phyloP scores from a whole-genome alignment of 2,797 vertebrate genomes.

The Premnoplex brunnescens region DNA sequence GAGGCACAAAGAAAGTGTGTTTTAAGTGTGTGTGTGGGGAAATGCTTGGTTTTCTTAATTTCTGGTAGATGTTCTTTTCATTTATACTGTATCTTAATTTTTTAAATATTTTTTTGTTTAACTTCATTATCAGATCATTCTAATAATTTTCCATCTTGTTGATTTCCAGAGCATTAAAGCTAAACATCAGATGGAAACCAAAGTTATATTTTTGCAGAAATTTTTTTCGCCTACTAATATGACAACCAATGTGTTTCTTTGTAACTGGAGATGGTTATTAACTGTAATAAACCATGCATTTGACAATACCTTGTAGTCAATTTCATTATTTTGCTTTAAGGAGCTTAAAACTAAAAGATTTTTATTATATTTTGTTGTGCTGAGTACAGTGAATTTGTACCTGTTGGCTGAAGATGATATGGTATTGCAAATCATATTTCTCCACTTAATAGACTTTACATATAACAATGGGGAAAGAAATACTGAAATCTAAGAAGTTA shows the following conservation, averaged over 20 bases:
- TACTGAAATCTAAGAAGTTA: neutral
- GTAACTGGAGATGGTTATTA: neutral
- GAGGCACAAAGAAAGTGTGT: neutral
- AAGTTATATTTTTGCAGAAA: neutral
- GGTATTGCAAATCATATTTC: neutral
- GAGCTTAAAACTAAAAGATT: neutral
- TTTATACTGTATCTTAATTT: neutral
- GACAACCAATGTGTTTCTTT: neutral
- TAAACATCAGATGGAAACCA: neutral
- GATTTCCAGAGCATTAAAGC: neutral
- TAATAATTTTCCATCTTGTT: neutral
- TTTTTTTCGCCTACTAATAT: neutral
- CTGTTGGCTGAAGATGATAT: neutral
- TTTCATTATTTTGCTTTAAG: conserved; percentile 28
- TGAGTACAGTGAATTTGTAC: neutral
- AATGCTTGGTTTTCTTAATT: neutral
- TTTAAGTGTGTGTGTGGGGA: neutral
- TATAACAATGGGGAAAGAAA: neutral
- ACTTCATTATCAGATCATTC: neutral
- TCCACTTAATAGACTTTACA: neutral
- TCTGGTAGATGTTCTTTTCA: neutral
- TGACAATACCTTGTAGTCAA: conserved; percentile 35
- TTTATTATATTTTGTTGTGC: neutral
- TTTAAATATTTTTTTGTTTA: neutral
- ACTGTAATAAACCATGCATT: conserved; percentile 38